Conservation (phyloP, 2,888 invertebrate genomes). For the Plagiodera versicolora region DNA sequence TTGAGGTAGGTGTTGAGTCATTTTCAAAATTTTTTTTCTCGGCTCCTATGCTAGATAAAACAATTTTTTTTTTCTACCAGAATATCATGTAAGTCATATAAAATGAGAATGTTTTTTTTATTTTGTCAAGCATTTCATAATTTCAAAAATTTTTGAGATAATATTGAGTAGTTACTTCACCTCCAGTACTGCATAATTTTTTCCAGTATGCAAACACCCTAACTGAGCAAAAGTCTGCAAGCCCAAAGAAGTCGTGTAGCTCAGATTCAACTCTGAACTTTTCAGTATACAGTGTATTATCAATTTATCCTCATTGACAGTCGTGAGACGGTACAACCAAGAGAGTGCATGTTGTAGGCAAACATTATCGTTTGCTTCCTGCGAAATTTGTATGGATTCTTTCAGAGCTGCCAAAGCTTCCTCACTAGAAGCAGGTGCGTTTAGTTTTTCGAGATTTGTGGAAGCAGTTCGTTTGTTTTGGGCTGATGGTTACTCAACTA, state of each 20-base stretch:
- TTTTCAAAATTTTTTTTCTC: no score
- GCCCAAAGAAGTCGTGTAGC: slow-evolving; percentile 73
- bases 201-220: slow-evolving; percentile 68
- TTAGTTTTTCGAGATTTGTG: background rate
- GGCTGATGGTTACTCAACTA: no score
- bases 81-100: no score
- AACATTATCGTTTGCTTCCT: slow-evolving; percentile 83
- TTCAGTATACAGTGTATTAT: slow-evolving; percentile 71
- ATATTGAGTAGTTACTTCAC: slow-evolving; percentile 54
- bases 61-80: no score
- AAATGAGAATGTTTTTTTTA: no score
- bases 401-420: slow-evolving; percentile 80
- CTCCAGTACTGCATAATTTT: slow-evolving; percentile 69
- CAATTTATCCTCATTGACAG: slow-evolving; percentile 60
- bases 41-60: no score
- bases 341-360: slow-evolving; percentile 84
- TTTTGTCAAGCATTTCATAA: no score
- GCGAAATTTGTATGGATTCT: slow-evolving; percentile 85
- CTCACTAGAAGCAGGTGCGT: slow-evolving; percentile 56
- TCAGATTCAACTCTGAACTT: slow-evolving; percentile 68
- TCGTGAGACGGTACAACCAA: slow-evolving; percentile 72
- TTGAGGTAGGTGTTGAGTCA: no score
- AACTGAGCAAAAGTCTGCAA: slow-evolving; percentile 78
- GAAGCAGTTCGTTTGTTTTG: no score
- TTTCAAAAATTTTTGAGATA: no score